These are phyloP conservation scores for Meriones psammophilus DNA, from an alignment of 2,797 vertebrate genomes.

Conservation along the genomic window DNA sequence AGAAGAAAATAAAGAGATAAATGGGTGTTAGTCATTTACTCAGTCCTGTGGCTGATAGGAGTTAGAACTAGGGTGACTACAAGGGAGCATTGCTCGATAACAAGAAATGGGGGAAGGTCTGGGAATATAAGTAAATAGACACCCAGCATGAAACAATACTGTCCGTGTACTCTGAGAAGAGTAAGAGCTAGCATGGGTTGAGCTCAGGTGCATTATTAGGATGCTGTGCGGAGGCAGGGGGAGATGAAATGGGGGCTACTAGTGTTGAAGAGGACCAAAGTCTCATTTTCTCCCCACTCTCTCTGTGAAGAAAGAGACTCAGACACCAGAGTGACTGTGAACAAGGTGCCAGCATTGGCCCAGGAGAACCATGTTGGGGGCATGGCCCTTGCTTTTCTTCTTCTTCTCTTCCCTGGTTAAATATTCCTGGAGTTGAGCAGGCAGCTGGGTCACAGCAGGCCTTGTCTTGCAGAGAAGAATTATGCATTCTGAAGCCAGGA, in stretches of 20 bases:
- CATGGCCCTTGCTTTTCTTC: background rate
- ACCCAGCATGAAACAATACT: constrained; percentile 19
- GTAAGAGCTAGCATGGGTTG: background rate
- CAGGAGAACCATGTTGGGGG: background rate
- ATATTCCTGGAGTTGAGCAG: background rate
- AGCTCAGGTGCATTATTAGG: background rate
- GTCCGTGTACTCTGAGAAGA: background rate
- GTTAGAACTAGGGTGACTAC: background rate
- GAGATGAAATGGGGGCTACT: background rate
- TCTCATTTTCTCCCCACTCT: background rate
- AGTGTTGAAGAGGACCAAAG: background rate
- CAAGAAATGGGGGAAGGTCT: constrained; percentile 13
- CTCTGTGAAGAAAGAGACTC: background rate
- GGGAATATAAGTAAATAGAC: constrained; percentile 6
- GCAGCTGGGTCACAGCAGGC: background rate
- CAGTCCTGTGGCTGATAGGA: background rate
- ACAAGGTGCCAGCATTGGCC: background rate
- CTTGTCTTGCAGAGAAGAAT: background rate
- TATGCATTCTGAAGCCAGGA: background rate
- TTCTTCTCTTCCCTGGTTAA: background rate
- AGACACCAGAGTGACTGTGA: background rate
- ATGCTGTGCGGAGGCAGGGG: background rate
- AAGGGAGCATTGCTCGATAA: constrained; percentile 1
- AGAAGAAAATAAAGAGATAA: background rate
- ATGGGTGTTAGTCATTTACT: constrained; percentile 16